These are phyloP conservation scores for Myiagra hebetior DNA, from an alignment of 2,113 vertebrate species.

Conservation along the genomic window DNA sequence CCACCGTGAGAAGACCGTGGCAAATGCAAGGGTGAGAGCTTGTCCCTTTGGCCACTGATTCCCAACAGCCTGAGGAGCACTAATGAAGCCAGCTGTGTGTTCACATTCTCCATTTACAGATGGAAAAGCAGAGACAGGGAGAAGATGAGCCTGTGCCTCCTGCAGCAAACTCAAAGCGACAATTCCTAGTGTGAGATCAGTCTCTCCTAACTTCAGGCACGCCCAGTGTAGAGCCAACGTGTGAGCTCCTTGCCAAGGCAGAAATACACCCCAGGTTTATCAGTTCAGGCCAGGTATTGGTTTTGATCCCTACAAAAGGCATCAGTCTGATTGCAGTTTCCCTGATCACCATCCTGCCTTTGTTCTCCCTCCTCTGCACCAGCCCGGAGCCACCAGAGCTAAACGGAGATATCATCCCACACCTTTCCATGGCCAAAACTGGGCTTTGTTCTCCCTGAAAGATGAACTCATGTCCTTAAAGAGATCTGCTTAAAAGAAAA, in stretches of 20 bases:
- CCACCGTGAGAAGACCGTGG: not conserved
- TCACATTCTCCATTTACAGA: not conserved
- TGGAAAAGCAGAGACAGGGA: not conserved
- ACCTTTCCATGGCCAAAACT: not conserved
- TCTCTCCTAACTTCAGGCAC: not conserved
- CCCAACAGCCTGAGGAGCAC: not conserved
- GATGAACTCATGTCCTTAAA: not conserved
- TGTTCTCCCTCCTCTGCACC: not conserved
- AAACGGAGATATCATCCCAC: fast-evolving
- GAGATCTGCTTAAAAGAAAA: not conserved
- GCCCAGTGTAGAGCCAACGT: fast-evolving
- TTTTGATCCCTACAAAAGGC: not conserved
- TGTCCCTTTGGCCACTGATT: not conserved
- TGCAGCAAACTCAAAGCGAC: not conserved
- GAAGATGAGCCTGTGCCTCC: not conserved
- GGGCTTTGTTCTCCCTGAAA: not conserved
- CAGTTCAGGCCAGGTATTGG: not conserved
- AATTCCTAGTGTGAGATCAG: not conserved
- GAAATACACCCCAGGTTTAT: not conserved
- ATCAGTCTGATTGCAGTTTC: not conserved
- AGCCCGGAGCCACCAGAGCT: not conserved
- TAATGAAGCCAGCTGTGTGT: not conserved
- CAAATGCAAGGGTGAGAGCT: not conserved
- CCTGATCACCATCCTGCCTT: not conserved
- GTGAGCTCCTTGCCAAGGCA: not conserved